Evolutionary conservation across 2,888 invertebrate genomes (phyloP), one percentile per base, ranked within the genome.

Genomic region (Tenthredo livida): DNA sequence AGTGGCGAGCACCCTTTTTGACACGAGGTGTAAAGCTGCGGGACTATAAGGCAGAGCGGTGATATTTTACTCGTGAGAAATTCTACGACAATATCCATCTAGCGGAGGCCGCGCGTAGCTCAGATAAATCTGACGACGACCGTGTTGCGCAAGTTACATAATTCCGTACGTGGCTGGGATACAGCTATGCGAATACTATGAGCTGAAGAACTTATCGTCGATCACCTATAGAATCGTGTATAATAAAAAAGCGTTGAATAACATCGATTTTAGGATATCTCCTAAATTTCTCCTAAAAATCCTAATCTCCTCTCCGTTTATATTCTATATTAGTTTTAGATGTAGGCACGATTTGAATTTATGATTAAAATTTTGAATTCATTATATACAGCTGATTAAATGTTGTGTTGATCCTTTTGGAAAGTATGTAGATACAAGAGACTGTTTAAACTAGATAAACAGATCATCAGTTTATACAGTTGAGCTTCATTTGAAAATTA

Each of bases 1-100:
- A 96, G 96, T 94, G 95, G 95, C 95, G 96, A 96, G 91, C 89
- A 93, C 93, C 93, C 93, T 93, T 93, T 93, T 92, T 92, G 58
- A n/a, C 5, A 37, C 43, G n/a, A 33, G 9, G 1, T 1, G 12
- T 10, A 2, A 0, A 47, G n/a, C 40, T 21, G 12, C 83, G 5
- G 29, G 67, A 6, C 0, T 47, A 47, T 65, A 17, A 70, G 9
- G 17, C 21, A n/a, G n/a, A 43, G 67, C 5, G 21, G 67, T 3
- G 15, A 9, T 40, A n/a, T 67, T 67, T 67, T 47, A 47, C 21
- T 70, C 33, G 83, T 29, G 83, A 67, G 83, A 67, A 83, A n/a
- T 40, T 12, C 15, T 7, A 9, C 15, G 47, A 6, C 67, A 29
- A 21, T 29, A 43, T 43, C 83, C 83, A 83, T 50, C 83, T 83